These are phyloP conservation scores for Trichopoda pennipes DNA, from an alignment of 2,888 invertebrate species.

Conservation along the genomic window DNA sequence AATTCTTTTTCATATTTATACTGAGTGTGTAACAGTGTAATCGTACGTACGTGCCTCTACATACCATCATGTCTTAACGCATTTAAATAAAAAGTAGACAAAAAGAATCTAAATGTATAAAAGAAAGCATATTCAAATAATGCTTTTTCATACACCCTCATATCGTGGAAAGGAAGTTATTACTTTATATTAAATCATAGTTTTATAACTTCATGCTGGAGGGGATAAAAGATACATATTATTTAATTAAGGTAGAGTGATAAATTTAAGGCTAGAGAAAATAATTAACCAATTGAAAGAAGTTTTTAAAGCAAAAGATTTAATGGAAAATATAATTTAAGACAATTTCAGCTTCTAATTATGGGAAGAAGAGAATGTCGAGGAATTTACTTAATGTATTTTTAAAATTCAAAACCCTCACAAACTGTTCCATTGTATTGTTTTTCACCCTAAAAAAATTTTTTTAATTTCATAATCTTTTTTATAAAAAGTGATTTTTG, in stretches of 20 bases:
- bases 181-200: slow-evolving; percentile 41
- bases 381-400: too few relatives aligned
- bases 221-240: not conserved
- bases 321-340: not conserved
- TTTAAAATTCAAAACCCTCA: too few relatives aligned
- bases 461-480: too few relatives aligned
- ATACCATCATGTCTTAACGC: slow-evolving; percentile 44
- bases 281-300: not conserved
- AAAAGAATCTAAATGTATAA: not conserved
- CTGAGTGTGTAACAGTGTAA: slow-evolving; percentile 6
- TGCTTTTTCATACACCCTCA: not conserved
- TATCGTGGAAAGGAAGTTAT: slow-evolving; percentile 24
- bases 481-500: too few relatives aligned
- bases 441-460: too few relatives aligned
- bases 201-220: slow-evolving; percentile 1
- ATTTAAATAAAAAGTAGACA: slow-evolving; percentile 15
- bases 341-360: not conserved
- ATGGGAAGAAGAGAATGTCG: too few relatives aligned
- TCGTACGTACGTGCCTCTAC: slow-evolving; percentile 36
- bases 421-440: too few relatives aligned
- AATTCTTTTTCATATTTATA: slow-evolving; percentile 12
- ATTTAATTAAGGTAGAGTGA: not conserved
- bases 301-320: not conserved
- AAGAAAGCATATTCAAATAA: slow-evolving; percentile 7
- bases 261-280: not conserved